Percentiles rank a stretch among this genome's conserved stretches.
Evolutionary conservation across 2,113 vertebrate genomes (phyloP).

Genomic region (Sporophila hypoxantha): DNA sequence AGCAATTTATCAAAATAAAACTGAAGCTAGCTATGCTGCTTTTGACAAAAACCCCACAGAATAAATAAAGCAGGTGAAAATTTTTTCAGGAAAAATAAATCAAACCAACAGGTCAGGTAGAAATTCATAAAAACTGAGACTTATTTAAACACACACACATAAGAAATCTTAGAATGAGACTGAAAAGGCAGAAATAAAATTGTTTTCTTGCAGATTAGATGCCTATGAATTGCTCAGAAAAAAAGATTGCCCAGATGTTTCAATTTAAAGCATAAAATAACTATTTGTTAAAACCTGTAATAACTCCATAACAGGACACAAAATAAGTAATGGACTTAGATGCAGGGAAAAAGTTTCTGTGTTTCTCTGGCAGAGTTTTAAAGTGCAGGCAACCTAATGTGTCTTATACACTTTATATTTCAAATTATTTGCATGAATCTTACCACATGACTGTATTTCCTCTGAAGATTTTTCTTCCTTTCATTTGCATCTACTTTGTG

Average conservation of each 20-base stretch:
- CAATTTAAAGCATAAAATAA: not conserved
- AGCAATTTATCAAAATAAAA: conserved; percentile 19
- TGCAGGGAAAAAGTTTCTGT: not conserved
- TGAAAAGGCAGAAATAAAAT: not conserved
- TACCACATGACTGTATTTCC: not conserved
- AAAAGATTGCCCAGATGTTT: not conserved
- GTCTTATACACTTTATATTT: not conserved
- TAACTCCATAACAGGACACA: not conserved
- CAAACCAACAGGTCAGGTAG: not conserved
- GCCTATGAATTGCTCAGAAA: not conserved
- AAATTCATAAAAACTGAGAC: not conserved
- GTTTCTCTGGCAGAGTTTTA: not conserved
- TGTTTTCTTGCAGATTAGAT: not conserved
- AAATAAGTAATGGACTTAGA: not conserved
- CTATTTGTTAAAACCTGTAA: not conserved
- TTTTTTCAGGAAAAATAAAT: not conserved
- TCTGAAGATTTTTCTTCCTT: not conserved
- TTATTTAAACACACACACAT: not conserved
- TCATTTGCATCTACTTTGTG: not conserved
- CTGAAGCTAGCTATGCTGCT: not conserved
- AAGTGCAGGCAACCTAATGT: not conserved
- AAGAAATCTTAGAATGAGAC: not conserved
- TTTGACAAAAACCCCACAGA: not conserved
- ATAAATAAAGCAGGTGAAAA: not conserved
- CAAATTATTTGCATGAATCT: not conserved